Percentiles rank a stretch among this genome's conserved stretches.
Conservation (phyloP, 2,113 vertebrate species). For the Limanda limanda region DNA sequence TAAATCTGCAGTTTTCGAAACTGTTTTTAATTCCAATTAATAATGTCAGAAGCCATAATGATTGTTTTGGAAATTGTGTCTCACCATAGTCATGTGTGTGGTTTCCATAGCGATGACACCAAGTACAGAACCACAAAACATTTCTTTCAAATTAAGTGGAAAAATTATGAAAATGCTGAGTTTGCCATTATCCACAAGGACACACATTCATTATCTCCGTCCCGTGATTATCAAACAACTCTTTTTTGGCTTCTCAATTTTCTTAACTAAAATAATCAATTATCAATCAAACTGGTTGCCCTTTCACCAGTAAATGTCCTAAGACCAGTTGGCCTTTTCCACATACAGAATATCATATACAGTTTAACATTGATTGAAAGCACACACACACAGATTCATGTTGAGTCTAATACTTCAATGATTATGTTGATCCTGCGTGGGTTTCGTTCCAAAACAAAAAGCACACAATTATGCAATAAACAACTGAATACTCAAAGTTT, state of each 20-base stretch:
- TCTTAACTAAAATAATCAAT: neutral
- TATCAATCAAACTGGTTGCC: neutral
- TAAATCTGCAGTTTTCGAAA: neutral
- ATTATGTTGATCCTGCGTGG: too few relatives aligned
- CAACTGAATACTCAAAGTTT: too few relatives aligned
- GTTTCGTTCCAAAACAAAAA: too few relatives aligned
- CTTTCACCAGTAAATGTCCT: neutral
- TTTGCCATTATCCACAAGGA: constrained; percentile 14
- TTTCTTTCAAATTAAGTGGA: neutral
- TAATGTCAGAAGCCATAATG: neutral
- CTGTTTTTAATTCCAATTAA: neutral
- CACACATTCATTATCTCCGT: constrained; percentile 6
- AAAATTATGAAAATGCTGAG: neutral
- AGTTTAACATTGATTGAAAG: too few relatives aligned
- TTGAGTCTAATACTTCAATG: too few relatives aligned
- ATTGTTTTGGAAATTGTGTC: neutral
- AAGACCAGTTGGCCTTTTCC: neutral
- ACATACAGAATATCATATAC: neutral
- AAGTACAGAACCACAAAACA: neutral
- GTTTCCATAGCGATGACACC: neutral
- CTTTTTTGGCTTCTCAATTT: neutral
- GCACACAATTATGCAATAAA: too few relatives aligned
- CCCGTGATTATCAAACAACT: constrained; percentile 21
- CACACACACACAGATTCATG: too few relatives aligned
- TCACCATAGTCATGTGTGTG: neutral